Conservation (phyloP, 2,888 invertebrate species). For the Drosophila acutilabella region DNA sequence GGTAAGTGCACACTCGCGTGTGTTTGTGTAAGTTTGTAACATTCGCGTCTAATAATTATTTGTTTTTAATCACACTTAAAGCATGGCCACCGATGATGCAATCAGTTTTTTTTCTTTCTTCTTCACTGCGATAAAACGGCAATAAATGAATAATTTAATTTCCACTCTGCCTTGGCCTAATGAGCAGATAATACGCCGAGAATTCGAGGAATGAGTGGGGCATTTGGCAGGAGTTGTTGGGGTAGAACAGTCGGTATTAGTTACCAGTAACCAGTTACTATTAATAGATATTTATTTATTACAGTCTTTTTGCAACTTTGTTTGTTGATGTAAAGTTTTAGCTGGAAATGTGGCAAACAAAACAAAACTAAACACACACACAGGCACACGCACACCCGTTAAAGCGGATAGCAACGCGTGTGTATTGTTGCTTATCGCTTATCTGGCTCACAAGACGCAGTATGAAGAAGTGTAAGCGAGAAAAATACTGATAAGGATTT, state of each 20-base stretch:
- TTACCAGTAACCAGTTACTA: background rate
- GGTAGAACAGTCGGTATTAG: background rate
- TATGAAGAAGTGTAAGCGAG: slow-evolving; percentile 18
- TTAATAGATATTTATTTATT: no score
- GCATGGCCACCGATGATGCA: slow-evolving; percentile 39
- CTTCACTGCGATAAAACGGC: slow-evolving; percentile 2
- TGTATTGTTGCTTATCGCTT: slow-evolving; percentile 20
- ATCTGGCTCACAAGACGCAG: slow-evolving; percentile 52
- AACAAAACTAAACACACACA: background rate
- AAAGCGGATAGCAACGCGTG: slow-evolving; percentile 25
- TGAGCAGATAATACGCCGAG: slow-evolving; percentile 31
- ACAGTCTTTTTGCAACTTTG: background rate
- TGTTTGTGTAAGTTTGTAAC: no score
- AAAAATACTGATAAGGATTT: slow-evolving; percentile 39
- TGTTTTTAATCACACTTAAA: slow-evolving; percentile 15
- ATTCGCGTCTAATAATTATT: background rate
- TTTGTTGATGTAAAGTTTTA: slow-evolving; percentile 5
- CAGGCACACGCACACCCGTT: no score
- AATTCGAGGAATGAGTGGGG: background rate
- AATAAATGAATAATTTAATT: slow-evolving; percentile 24
- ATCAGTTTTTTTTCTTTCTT: slow-evolving; percentile 5
- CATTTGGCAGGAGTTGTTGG: background rate
- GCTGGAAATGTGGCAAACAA: slow-evolving; percentile 3
- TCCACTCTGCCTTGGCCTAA: slow-evolving; percentile 37
- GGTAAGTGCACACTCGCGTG: no score